Percentiles rank a stretch among this genome's conserved stretches.
phyloP scores from a whole-genome alignment of 2,113 vertebrate genomes.

The Probosciger aterrimus region DNA sequence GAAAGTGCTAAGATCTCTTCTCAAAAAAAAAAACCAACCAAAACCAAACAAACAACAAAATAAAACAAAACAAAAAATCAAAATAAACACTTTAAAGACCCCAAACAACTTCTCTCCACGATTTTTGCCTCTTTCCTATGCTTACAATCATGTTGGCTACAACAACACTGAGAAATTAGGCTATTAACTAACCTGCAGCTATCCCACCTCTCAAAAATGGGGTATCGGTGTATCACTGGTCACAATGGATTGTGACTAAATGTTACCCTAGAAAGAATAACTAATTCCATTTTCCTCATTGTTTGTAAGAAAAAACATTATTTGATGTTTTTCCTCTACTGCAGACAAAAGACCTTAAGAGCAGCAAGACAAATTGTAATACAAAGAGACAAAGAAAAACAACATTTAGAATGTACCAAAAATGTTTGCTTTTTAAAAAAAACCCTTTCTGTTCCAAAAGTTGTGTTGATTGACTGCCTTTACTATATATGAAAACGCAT shows the following conservation, averaged over 20 bases:
- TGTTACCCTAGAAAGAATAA: neutral
- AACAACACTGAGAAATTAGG: neutral
- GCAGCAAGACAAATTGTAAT: neutral
- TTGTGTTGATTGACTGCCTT: neutral
- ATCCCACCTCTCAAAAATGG: neutral
- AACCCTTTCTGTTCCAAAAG: neutral
- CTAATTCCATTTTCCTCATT: neutral
- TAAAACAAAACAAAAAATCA: neutral
- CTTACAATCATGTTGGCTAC: neutral
- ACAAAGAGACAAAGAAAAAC: neutral
- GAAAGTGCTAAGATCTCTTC: neutral
- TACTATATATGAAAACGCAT: constrained; percentile 41
- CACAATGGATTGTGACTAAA: neutral
- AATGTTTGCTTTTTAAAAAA: neutral
- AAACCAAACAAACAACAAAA: no score
- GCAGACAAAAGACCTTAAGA: neutral
- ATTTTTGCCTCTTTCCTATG: neutral
- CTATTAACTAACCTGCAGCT: neutral
- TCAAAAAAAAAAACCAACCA: no score
- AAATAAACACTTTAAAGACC: neutral
- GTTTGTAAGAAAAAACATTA: neutral
- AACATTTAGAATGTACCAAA: neutral
- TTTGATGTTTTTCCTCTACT: neutral
- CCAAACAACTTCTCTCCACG: neutral
- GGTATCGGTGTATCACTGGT: neutral